Conservation (phyloP, 1,140 invertebrate genomes). For the Nymphalis io region DNA sequence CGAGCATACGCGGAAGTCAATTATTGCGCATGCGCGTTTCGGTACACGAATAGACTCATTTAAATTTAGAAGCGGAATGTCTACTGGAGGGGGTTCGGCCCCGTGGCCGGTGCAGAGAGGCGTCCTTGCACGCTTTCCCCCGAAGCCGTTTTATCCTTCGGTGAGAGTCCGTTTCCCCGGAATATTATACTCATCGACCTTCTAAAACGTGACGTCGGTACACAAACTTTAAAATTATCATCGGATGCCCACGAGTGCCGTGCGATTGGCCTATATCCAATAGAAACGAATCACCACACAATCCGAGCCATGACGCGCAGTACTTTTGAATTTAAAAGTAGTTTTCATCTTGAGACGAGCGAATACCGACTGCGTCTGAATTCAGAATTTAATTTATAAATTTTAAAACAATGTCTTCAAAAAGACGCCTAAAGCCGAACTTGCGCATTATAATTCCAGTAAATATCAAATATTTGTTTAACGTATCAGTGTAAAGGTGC, state of each 20-base stretch:
- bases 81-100: conserved; percentile 81
- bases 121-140: conserved; percentile 81
- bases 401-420: conserved; percentile 61
- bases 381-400: conserved; percentile 27
- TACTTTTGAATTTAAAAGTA: conserved; percentile 68
- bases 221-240: conserved; percentile 73
- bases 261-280: conserved; percentile 78
- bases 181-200: conserved; percentile 53
- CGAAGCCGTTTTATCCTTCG: conserved; percentile 73
- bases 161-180: conserved; percentile 61
- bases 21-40: conserved; percentile 72
- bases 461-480: conserved; percentile 64
- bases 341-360: conserved; percentile 59
- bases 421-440: conserved; percentile 65
- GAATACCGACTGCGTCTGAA: conserved; percentile 41
- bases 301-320: conserved; percentile 66
- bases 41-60: conserved; percentile 72
- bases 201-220: conserved; percentile 62
- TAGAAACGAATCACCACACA: conserved; percentile 62
- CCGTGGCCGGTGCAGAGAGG: conserved; percentile 86
- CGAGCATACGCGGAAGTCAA: conserved; percentile 76
- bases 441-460: conserved; percentile 67
- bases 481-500: conserved; percentile 38
- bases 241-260: conserved; percentile 60
- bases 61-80: conserved; percentile 78